Conservation (phyloP, 1,140 invertebrate species). For the Conus ventricosus region DNA sequence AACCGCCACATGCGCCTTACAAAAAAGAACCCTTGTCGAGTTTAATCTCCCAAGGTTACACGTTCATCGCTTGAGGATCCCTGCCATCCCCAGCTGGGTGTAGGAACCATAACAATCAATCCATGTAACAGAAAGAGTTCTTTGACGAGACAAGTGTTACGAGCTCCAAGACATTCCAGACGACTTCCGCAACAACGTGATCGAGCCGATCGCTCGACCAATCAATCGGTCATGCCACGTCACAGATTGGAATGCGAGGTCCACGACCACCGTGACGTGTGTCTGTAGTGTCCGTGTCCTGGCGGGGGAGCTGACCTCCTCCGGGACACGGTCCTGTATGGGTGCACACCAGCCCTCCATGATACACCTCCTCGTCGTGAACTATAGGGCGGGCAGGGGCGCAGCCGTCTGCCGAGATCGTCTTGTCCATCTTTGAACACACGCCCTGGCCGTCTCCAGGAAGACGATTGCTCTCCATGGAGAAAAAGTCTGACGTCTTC, state of each 20-base stretch:
- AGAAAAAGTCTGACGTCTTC: not conserved
- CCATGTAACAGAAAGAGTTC: too few relatives aligned
- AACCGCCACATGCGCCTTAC: too few relatives aligned
- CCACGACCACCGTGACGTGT: slow-evolving; percentile 12
- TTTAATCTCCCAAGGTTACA: too few relatives aligned
- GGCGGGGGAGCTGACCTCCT: not conserved
- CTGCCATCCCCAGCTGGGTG: too few relatives aligned
- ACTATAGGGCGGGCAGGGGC: not conserved
- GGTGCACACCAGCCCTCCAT: not conserved
- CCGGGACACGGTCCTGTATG: not conserved
- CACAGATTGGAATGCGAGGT: not conserved
- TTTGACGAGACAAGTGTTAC: not conserved
- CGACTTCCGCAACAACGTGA: not conserved
- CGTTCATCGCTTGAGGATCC: too few relatives aligned
- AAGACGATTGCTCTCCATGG: slow-evolving; percentile 14
- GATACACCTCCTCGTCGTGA: not conserved
- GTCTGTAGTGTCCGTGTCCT: not conserved
- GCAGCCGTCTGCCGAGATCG: not conserved
- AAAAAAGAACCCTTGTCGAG: too few relatives aligned
- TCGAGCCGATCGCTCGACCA: not conserved
- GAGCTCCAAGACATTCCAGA: not conserved
- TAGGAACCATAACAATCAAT: too few relatives aligned
- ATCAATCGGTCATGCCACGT: not conserved
- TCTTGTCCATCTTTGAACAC: not conserved
- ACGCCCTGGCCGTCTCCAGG: slow-evolving; percentile 19